phyloP scores from a whole-genome alignment of 2,113 vertebrate genomes.

The Vombatus ursinus region DNA sequence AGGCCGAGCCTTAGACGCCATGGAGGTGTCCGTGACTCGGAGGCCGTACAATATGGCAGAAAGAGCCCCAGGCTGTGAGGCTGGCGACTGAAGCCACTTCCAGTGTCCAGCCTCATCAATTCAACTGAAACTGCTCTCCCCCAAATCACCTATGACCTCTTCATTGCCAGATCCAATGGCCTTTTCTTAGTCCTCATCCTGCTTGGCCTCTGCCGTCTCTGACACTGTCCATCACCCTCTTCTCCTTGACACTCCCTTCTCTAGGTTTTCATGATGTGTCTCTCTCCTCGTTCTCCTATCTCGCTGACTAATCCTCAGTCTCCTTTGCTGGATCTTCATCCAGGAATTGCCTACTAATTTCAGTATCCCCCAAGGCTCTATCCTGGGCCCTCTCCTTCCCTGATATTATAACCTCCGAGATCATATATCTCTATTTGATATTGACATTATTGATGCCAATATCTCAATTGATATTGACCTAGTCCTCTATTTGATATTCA shows the following conservation, averaged over 20 bases:
- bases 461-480: too few relatives aligned
- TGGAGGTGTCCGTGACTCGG: background rate
- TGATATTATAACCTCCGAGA: background rate
- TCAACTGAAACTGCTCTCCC: background rate
- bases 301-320: background rate
- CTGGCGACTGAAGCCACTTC: background rate
- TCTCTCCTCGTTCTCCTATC: background rate
- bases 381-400: background rate
- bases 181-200: background rate
- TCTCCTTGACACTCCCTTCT: too few relatives aligned
- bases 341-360: background rate
- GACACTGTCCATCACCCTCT: background rate
- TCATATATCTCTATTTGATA: too few relatives aligned
- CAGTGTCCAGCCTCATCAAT: background rate
- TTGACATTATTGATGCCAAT: too few relatives aligned
- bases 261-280: background rate
- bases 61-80: background rate
- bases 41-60: background rate
- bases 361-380: background rate
- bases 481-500: background rate
- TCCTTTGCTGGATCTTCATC: background rate
- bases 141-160: background rate
- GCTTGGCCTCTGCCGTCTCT: background rate
- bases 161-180: too few relatives aligned
- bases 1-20: background rate